Evolutionary conservation across 2,888 invertebrate genomes (phyloP), one percentile per base, ranked within the genome.

Genomic region (Hesperia comma): DNA sequence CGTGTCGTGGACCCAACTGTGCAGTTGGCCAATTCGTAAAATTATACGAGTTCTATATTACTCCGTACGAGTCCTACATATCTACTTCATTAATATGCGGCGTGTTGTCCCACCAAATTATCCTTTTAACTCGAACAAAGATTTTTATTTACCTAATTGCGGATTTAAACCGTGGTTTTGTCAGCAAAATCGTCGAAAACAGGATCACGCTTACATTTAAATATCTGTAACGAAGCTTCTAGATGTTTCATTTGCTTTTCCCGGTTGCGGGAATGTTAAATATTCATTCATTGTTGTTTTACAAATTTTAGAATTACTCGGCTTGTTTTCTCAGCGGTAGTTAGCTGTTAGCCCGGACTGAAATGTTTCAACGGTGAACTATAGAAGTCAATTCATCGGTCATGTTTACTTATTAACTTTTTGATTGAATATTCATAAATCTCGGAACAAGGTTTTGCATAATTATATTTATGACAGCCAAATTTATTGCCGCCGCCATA

Each of bases 191-290:
- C 32, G 33, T 40, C 33, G 37, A 64, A 64, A 64, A 64, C 55
- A 60, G 58, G 58, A 66, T 66, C 60, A 53, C 54, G 60, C 43
- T 66, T 15, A 41, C 43, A 66, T 66, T 66, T 60, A 60, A 66
- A 55, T 66, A 66, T 60, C 74, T 74, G 66, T 60, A 66, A 54
- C 54, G 53, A 66, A 66, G 60, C 32, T 19, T 21, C 62, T 60
- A 54, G 54, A 66, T 37, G 37, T 66, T 66, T 66, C 60, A 58
- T 58, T 66, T 61, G 54, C 53, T 61, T 60, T 43, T 66, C 33
- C 43, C 43, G 33, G 63, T 61, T 60, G 60, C 43, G 37, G 41
- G 37, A 43, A 40, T 46, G 60, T 66, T 66, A 61, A 60, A 60
- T 54, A 66, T 60, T 60, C 60, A 61, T 66, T 54, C 51, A 43